Percentiles rank a stretch among this genome's conserved stretches.
Conservation (phyloP, 2,888 invertebrate species). For the Argyresthia albistria region DNA sequence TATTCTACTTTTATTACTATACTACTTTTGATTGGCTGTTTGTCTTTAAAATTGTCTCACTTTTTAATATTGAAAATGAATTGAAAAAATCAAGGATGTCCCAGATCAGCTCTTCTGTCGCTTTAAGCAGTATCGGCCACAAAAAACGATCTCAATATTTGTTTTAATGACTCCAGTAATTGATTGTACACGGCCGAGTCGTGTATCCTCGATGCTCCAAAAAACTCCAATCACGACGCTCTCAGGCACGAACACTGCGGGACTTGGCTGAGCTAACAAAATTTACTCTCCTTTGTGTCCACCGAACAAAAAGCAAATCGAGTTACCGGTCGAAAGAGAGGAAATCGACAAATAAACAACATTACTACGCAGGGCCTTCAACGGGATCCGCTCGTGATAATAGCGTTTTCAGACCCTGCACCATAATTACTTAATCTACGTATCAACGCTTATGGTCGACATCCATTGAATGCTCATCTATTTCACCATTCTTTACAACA, state of each 20-base stretch:
- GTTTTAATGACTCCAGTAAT: constrained; percentile 58
- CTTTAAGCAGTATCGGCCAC: too few species aligned
- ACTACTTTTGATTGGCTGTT: too few species aligned
- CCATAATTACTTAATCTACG: constrained; percentile 10
- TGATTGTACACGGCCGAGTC: constrained; percentile 48
- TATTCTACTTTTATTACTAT: too few species aligned
- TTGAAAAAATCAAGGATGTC: too few species aligned
- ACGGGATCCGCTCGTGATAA: constrained; percentile 62
- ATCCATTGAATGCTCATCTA: not conserved
- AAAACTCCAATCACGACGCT: constrained; percentile 40
- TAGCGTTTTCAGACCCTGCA: constrained; percentile 41
- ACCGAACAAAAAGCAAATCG: constrained; percentile 65
- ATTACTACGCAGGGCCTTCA: constrained; percentile 66
- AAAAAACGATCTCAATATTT: constrained; percentile 41
- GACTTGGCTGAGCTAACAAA: constrained; percentile 43
- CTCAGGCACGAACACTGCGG: constrained; percentile 31
- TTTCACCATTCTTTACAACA: not conserved
- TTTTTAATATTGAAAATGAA: too few species aligned
- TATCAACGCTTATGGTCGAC: not conserved
- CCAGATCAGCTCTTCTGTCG: too few species aligned
- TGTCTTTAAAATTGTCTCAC: too few species aligned
- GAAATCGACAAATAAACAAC: constrained; percentile 68
- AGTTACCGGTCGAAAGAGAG: constrained; percentile 67
- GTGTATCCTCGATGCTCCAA: constrained; percentile 30
- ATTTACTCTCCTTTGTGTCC: constrained; percentile 57